A percentile compares a stretch with the other conserved stretches of the same genome.
phyloP scores from a whole-genome alignment of 2,113 vertebrate species.

The Mola mola region DNA sequence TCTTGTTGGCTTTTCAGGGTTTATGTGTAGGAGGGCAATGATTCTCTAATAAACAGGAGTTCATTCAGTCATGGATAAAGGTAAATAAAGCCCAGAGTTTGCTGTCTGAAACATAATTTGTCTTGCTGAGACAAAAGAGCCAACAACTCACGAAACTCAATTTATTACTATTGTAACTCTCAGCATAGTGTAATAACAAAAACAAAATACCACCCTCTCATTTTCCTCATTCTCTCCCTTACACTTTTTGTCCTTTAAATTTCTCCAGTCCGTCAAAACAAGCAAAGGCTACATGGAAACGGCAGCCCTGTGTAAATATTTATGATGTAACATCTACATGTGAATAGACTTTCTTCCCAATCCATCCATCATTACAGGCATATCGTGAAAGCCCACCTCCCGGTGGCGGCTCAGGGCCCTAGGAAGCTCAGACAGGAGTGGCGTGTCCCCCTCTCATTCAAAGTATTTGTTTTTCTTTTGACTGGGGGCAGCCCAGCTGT shows the following conservation, averaged over 20 bases:
- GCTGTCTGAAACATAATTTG: conserved; percentile 58
- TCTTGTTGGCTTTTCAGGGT: conserved; percentile 37
- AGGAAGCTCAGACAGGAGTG: conserved; percentile 88
- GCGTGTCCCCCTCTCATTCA: conserved; percentile 90
- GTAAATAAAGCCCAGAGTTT: conserved; percentile 60
- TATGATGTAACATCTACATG: conserved; percentile 92
- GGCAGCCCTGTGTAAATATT: conserved; percentile 98
- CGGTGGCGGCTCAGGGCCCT: conserved; percentile 78
- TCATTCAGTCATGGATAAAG: conserved; percentile 54
- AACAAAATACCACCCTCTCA: conserved; percentile 37
- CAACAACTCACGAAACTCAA: conserved; percentile 46
- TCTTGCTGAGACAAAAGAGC: conserved; percentile 50
- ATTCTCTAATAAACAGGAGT: conserved; percentile 51
- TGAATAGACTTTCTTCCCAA: conserved; percentile 86
- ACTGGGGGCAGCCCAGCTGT: conserved; percentile 84
- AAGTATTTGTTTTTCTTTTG: conserved; percentile 97
- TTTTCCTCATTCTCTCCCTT: conserved; percentile 48
- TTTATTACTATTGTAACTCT: conserved; percentile 39
- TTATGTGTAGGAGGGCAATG: conserved; percentile 47
- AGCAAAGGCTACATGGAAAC: conserved; percentile 86
- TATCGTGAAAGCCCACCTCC: conserved; percentile 86
- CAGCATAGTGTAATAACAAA: conserved; percentile 38
- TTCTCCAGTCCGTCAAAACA: conserved; percentile 84
- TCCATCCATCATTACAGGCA: conserved; percentile 96
- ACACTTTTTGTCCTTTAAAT: conserved; percentile 70